Percentiles rank a stretch among this genome's conserved stretches.
These are phyloP conservation scores for Stylophora pistillata DNA, from an alignment of 64 coral and sea anemone species.

Conservation along the genomic window DNA sequence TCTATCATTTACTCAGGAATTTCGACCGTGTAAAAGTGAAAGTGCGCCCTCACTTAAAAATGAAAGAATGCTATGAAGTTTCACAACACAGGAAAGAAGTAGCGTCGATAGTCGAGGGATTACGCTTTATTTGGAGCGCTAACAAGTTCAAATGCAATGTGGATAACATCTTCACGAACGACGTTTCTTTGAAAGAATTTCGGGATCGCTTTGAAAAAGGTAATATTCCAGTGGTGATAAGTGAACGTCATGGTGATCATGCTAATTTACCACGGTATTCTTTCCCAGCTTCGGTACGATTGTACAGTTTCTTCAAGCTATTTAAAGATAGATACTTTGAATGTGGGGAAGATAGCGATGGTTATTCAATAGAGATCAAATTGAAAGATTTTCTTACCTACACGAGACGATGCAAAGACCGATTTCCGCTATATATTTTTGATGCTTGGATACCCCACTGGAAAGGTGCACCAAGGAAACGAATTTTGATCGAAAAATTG, in stretches of 20 bases:
- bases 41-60: conserved; percentile 5
- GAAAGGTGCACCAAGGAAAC: background rate
- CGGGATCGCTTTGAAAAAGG: conserved; percentile 3
- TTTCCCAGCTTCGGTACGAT: background rate
- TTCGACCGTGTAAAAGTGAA: background rate
- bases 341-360: conserved; percentile 9
- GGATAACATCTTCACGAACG: background rate
- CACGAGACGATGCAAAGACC: conserved; percentile 2
- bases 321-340: background rate
- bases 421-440: conserved; percentile 31
- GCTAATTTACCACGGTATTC: background rate
- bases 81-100: conserved; percentile 1
- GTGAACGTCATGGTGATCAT: background rate
- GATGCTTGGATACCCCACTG: conserved; percentile 17
- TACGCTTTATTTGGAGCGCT: background rate
- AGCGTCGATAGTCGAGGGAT: background rate
- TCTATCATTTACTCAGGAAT: background rate
- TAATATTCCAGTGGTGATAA: background rate
- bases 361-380: conserved; percentile 25
- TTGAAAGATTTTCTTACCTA: conserved; percentile 23
- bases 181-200: conserved; percentile 1
- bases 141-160: background rate
- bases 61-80: no score
- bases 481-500: background rate
- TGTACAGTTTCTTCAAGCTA: background rate